Conservation (phyloP, 1,140 invertebrate species). For the Leucophenga varia region DNA sequence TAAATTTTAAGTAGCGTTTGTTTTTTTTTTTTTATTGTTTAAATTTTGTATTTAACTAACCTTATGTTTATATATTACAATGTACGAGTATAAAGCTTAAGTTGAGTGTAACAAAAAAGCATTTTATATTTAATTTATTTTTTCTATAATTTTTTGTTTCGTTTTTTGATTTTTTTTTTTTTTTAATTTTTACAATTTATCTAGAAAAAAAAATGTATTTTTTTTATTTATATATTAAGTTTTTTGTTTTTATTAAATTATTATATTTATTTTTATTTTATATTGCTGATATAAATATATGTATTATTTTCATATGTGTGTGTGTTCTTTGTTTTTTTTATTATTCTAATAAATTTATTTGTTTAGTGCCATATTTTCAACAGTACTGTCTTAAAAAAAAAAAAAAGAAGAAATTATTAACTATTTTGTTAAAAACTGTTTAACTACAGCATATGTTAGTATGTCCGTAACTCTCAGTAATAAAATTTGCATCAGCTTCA, state of each 20-base stretch:
- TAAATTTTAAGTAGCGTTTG: slow-evolving; percentile 24
- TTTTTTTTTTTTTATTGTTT: slow-evolving; percentile 30
- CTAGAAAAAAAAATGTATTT: background rate
- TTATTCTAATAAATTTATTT: too few relatives aligned
- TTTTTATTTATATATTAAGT: background rate
- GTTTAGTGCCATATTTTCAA: too few relatives aligned
- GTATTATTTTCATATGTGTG: too few relatives aligned
- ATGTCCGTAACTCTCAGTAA: too few relatives aligned
- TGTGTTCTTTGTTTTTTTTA: too few relatives aligned
- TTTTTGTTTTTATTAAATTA: slow-evolving; percentile 4
- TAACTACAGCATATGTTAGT: too few relatives aligned
- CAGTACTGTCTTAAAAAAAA: too few relatives aligned
- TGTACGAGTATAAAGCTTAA: slow-evolving; percentile 56
- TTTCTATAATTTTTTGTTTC: slow-evolving; percentile 15
- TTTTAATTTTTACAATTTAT: slow-evolving; percentile 11
- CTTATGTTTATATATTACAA: slow-evolving; percentile 56
- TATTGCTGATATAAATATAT: too few relatives aligned
- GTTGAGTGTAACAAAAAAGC: too few relatives aligned
- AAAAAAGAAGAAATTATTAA: too few relatives aligned
- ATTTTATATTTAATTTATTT: slow-evolving; percentile 33
- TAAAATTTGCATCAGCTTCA: too few relatives aligned
- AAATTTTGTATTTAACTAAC: slow-evolving; percentile 42
- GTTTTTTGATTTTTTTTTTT: slow-evolving; percentile 15
- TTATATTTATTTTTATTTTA: slow-evolving; percentile 3
- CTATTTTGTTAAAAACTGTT: too few relatives aligned